These are phyloP conservation scores for Pollimyrus isidori DNA, from an alignment of 2,113 vertebrate genomes.

Conservation along the genomic window DNA sequence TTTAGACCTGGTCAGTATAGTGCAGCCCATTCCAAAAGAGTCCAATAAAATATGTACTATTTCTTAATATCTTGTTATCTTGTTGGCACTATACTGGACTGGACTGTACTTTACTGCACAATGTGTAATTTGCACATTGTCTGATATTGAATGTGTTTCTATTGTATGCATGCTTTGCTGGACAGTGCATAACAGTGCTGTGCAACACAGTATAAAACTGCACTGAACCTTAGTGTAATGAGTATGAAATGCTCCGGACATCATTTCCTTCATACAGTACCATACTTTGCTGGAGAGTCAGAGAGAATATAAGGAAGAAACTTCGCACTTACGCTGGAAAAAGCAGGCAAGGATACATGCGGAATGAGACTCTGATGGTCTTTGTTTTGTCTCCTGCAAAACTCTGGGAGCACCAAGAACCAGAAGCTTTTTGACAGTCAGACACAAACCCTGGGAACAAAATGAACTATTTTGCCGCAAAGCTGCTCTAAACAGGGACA, in stretches of 20 bases:
- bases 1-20: constrained; percentile 3
- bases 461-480: constrained; percentile 43
- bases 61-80: background rate
- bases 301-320: constrained; percentile 1
- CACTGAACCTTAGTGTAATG: constrained; percentile 58
- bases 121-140: constrained; percentile 35
- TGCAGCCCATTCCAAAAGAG: constrained; percentile 9
- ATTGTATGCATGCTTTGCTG: constrained; percentile 58
- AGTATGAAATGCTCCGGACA: constrained; percentile 23
- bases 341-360: constrained; percentile 7
- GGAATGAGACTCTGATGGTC: background rate
- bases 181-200: constrained; percentile 56
- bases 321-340: constrained; percentile 18
- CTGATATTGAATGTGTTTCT: constrained; percentile 59
- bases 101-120: background rate
- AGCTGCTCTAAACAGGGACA: constrained; percentile 30
- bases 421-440: constrained; percentile 29
- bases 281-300: background rate
- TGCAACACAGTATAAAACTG: constrained; percentile 61
- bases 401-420: constrained; percentile 41
- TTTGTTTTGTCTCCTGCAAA: constrained; percentile 29
- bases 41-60: background rate
- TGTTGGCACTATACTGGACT: background rate
- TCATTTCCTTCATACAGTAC: background rate
- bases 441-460: constrained; percentile 29